These are phyloP conservation scores for Cephus rjabovi DNA, from an alignment of 2,888 invertebrate species.

Conservation along the genomic window DNA sequence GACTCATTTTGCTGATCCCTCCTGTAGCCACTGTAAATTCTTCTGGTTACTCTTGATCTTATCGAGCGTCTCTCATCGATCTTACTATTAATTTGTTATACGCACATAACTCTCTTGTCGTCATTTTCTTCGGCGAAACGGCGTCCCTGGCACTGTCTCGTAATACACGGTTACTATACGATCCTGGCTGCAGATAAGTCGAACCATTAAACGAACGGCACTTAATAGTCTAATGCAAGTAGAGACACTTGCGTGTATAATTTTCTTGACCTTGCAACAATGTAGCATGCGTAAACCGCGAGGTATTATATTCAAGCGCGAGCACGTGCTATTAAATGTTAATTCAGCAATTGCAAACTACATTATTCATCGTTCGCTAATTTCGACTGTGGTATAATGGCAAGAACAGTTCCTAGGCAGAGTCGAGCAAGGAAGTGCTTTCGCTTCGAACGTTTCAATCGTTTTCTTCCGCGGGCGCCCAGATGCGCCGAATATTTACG, in stretches of 20 bases:
- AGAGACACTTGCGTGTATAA: neutral
- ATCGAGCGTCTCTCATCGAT: neutral
- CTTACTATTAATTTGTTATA: neutral
- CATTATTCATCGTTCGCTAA: neutral
- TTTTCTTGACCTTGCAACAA: neutral
- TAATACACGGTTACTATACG: neutral
- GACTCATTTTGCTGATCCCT: conserved; percentile 47
- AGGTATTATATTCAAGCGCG: neutral
- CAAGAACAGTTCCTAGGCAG: neutral
- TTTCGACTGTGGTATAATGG: neutral
- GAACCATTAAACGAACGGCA: neutral
- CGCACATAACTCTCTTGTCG: neutral
- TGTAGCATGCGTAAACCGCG: neutral
- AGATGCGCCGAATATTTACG: conserved; percentile 57
- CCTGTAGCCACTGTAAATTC: neutral
- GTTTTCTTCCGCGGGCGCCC: conserved; percentile 20
- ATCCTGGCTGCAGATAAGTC: neutral
- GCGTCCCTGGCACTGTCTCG: neutral
- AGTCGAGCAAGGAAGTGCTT: neutral
- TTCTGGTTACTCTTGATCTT: neutral
- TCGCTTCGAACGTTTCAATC: neutral
- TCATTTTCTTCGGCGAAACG: neutral
- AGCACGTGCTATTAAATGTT: neutral
- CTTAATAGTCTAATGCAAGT: neutral
- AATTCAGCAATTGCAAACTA: neutral